Base-by-base conservation (phyloP, 2,888 invertebrate genomes). In the Monopis laevigella region DNA sequence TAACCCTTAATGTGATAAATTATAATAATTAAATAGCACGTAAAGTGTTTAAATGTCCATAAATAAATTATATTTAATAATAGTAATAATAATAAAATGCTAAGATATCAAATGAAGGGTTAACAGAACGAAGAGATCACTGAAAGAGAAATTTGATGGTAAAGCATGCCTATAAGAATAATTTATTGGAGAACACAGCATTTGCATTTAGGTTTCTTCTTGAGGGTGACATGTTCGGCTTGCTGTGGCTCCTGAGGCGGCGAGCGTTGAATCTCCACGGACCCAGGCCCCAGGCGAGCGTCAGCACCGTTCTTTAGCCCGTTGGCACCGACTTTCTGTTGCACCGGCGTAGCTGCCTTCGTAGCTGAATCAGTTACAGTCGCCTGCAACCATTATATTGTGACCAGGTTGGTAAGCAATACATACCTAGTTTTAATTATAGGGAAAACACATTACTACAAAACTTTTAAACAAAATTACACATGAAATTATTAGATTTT, bases 181-280 rank as follows among this genome's bases (percentile, higher is more conserved):
- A n/a, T n/a, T 86, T 92, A 94, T 88, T 94, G 93, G 70, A 94
- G 85, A 68, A 92, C 92, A 85, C 96, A 96, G 85, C 95, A 95
- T 74, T 92, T 90, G 87, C 94, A 94, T 84, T 93, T 94, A 77
- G 92, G 92, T 83, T 94, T 95, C 86, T 95, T 95, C 85, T 95
- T 94, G 66, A 95, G 87, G 65, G 92, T 90, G 62, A 96, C 92
- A 73, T 92, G 93, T 73, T 95, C 95, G 51, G 93, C 91, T 73
- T 93, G 92, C 59, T 85, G 85, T 39, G 89, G 89, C 63, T 90
- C 89, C 56, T 88, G 89, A 46, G 88, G 87, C 55, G 89, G 88
- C 45, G 88, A 84, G 51, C 87, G 88, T 53, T 90, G 88, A 46
- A 92, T 88, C 58, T 88, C 88, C 45, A 89, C 85, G 30, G 82